A percentile compares a stretch with the other conserved stretches of the same genome.
These are phyloP conservation scores for Vulpes lagopus DNA, from an alignment of 2,113 vertebrate genomes.

Conservation along the genomic window DNA sequence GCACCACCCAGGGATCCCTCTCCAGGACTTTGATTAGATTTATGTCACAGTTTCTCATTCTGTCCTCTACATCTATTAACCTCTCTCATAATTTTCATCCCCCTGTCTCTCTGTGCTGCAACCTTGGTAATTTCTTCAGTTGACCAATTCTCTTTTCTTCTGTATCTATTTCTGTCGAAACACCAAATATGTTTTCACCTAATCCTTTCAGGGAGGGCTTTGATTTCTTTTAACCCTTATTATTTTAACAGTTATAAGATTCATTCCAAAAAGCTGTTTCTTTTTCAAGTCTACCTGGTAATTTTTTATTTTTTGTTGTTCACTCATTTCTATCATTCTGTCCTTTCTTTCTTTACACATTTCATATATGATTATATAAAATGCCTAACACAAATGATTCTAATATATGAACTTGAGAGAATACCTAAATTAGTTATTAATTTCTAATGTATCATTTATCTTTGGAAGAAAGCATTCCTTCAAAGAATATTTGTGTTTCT, in stretches of 20 bases:
- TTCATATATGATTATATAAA: background rate
- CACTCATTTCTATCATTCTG: background rate
- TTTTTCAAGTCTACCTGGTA: background rate
- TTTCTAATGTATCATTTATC: background rate
- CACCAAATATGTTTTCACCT: background rate
- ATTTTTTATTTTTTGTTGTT: background rate
- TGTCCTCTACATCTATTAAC: background rate
- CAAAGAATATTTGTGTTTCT: background rate
- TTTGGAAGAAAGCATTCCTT: background rate
- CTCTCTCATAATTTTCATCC: background rate
- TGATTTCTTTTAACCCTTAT: background rate
- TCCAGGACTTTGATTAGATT: background rate
- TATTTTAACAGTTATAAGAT: background rate
- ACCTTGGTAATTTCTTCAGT: background rate
- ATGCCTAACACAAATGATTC: background rate
- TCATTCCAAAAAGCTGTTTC: background rate
- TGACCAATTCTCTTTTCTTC: background rate
- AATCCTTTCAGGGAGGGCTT: background rate
- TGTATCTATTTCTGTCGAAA: background rate
- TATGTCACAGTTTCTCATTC: background rate
- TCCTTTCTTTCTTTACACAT: constrained; percentile 11
- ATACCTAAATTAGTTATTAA: background rate
- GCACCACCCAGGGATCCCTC: background rate
- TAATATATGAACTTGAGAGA: background rate
- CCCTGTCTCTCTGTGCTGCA: background rate